Evolutionary conservation across 1,140 invertebrate genomes (phyloP).

Genomic region (Conus ventricosus): DNA sequence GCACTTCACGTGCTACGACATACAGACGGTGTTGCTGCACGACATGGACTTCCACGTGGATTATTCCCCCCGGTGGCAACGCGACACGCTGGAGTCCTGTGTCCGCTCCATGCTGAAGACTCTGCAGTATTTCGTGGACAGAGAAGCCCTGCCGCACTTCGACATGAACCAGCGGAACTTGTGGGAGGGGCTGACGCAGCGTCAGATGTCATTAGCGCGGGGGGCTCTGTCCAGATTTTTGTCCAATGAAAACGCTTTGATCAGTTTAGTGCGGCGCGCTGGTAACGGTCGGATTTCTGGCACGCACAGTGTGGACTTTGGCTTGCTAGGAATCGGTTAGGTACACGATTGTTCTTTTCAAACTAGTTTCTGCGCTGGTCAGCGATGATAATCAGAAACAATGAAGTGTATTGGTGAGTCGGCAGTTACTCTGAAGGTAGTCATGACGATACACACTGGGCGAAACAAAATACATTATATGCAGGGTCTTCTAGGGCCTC

Average conservation of each 20-base stretch:
- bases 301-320: slow-evolving; percentile 1
- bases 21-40: slow-evolving; percentile 59
- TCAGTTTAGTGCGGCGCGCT: slow-evolving; percentile 32
- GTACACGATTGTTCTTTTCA: no score
- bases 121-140: slow-evolving; percentile 50
- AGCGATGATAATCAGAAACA: no score
- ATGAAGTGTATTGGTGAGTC: no score
- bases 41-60: slow-evolving; percentile 63
- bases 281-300: background rate
- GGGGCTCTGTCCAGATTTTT: slow-evolving; percentile 34
- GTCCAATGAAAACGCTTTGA: slow-evolving; percentile 39
- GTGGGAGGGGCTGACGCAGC: slow-evolving; percentile 24
- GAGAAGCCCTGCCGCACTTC: slow-evolving; percentile 56
- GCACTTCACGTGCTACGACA: slow-evolving; percentile 52
- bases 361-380: no score
- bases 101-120: slow-evolving; percentile 53
- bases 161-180: slow-evolving; percentile 56
- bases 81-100: slow-evolving; percentile 55
- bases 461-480: no score
- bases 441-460: no score
- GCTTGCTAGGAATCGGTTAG: background rate
- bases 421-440: no score
- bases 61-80: slow-evolving; percentile 61
- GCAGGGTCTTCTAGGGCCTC: no score
- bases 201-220: background rate